Conservation (phyloP, 2,797 vertebrate genomes). For the Forpus xanthops region DNA sequence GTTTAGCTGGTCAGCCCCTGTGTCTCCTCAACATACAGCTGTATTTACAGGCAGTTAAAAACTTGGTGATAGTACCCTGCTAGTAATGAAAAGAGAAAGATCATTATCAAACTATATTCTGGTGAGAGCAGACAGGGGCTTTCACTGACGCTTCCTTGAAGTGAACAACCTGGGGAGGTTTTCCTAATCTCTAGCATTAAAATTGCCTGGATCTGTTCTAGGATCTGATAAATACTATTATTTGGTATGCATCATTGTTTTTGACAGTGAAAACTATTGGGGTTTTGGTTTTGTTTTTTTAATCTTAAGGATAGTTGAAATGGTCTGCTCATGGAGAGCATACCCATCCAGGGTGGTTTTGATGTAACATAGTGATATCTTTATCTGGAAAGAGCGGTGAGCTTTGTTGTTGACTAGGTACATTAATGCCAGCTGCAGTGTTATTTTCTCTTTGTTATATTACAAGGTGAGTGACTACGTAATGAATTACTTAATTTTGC, state of each 20-base stretch:
- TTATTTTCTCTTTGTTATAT: neutral
- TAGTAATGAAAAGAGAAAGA: neutral
- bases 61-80: neutral
- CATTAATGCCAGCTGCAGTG: neutral
- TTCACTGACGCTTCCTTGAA: neutral
- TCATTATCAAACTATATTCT: neutral
- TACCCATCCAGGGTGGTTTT: neutral
- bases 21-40: neutral
- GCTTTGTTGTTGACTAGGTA: neutral
- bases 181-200: neutral
- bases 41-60: neutral
- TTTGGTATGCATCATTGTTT: neutral
- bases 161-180: neutral
- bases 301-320: neutral
- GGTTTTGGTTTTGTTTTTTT: neutral
- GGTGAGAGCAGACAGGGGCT: neutral
- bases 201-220: neutral
- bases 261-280: neutral
- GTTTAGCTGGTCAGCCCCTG: neutral
- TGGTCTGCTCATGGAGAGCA: rapidly evolving
- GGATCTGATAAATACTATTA: neutral
- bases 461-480: neutral
- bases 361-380: neutral
- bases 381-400: neutral
- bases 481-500: neutral